phyloP scores from a whole-genome alignment of 2,797 vertebrate genomes.

The Fistularia tabacaria region DNA sequence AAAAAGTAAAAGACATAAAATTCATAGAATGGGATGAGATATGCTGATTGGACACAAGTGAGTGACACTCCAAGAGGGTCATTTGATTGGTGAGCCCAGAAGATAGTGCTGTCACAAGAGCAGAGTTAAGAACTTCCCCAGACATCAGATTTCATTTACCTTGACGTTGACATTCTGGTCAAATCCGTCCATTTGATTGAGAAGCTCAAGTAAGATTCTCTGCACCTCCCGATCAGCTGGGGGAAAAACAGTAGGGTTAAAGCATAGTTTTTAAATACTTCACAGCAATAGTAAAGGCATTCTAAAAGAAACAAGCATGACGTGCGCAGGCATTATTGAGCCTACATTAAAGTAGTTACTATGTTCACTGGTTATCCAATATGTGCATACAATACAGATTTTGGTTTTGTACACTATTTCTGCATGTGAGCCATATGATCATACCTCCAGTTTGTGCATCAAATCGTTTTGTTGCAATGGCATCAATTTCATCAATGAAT shows the following conservation, averaged over 20 bases:
- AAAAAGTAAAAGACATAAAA: too few relatives aligned
- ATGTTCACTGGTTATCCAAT: too few relatives aligned
- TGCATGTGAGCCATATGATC: background rate
- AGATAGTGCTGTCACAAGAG: constrained; percentile 10
- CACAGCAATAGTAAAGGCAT: background rate
- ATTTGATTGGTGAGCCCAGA: constrained; percentile 1
- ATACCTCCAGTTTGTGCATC: constrained; percentile 90
- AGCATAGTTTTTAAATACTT: background rate
- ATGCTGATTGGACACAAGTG: too few relatives aligned
- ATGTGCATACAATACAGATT: too few relatives aligned
- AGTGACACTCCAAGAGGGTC: too few relatives aligned
- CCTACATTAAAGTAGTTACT: too few relatives aligned
- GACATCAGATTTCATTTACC: constrained; percentile 63
- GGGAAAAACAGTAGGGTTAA: constrained; percentile 1
- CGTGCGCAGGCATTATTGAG: too few relatives aligned
- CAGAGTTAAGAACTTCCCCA: constrained; percentile 7
- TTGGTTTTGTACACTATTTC: too few relatives aligned
- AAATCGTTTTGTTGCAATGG: constrained; percentile 94
- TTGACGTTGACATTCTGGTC: constrained; percentile 96
- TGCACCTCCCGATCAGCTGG: constrained; percentile 92
- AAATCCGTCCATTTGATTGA: constrained; percentile 96
- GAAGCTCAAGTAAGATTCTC: constrained; percentile 89
- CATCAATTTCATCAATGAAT: constrained; percentile 96
- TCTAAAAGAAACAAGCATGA: background rate
- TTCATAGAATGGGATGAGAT: background rate